Evolutionary conservation across 2,113 vertebrate species (phyloP).

Genomic region (Psammodynastes pulverulentus): DNA sequence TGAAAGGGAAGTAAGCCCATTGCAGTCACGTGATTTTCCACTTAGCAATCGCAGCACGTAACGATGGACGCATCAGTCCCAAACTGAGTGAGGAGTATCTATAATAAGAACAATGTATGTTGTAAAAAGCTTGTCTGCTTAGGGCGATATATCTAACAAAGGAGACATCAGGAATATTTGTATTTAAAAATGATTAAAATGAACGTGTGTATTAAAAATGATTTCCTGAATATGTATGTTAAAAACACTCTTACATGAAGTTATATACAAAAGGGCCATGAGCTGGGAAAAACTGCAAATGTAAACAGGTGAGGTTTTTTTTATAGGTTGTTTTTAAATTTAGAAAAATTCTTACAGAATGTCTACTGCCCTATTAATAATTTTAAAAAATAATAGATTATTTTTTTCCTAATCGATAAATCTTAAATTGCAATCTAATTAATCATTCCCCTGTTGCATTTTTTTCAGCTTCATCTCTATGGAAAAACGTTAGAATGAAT

Average conservation of each 20-base stretch:
- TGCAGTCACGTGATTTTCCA: no score
- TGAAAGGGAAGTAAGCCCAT: no score
- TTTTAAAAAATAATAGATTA: background rate
- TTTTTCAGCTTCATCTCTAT: background rate
- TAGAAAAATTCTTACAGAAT: background rate
- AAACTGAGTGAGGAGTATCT: no score
- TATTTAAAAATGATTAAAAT: background rate
- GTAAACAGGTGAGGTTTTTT: background rate
- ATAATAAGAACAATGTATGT: background rate
- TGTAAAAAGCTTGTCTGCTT: background rate
- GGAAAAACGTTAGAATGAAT: background rate
- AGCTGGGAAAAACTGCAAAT: background rate
- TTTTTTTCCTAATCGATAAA: background rate
- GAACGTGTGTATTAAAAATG: background rate
- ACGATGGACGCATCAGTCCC: no score
- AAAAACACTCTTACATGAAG: background rate
- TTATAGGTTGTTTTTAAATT: background rate
- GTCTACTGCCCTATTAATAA: background rate
- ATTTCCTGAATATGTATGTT: background rate
- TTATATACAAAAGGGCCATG: background rate
- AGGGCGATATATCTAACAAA: background rate
- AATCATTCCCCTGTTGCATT: background rate
- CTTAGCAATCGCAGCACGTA: no score
- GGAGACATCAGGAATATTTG: background rate
- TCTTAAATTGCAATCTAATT: background rate